A percentile compares a stretch with the other conserved stretches of the same genome.
Conservation (phyloP, 2,888 invertebrate species). For the Stenurella melanura region DNA sequence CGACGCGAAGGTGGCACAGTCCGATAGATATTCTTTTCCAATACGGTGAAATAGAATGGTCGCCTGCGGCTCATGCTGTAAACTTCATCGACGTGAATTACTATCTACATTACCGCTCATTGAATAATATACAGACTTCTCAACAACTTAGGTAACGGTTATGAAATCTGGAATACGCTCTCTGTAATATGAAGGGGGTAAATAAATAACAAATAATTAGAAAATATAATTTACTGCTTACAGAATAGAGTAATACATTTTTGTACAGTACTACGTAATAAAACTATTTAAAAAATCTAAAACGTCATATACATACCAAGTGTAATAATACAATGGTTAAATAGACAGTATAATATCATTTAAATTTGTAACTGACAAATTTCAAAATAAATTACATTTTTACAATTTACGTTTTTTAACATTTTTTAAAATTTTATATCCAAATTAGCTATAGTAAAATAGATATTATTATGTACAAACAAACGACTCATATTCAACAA, state of each 20-base stretch:
- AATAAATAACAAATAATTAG: constrained; percentile 16
- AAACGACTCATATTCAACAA: constrained; percentile 28
- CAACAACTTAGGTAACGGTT: too few relatives aligned
- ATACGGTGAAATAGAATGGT: too few relatives aligned
- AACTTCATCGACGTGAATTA: too few relatives aligned
- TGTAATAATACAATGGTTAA: constrained; percentile 12
- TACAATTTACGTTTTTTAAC: constrained; percentile 9
- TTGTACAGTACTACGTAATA: constrained; percentile 32
- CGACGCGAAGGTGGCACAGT: too few relatives aligned
- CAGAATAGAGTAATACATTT: constrained; percentile 30
- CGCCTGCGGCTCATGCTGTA: too few relatives aligned
- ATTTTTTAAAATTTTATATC: constrained; percentile 9
- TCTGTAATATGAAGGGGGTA: background rate
- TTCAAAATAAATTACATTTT: constrained; percentile 12
- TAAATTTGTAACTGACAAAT: constrained; percentile 16
- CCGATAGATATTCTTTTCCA: too few relatives aligned
- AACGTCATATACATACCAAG: constrained; percentile 14
- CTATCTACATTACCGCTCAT: too few relatives aligned
- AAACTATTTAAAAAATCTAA: constrained; percentile 25
- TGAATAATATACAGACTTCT: too few relatives aligned
- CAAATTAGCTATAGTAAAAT: constrained; percentile 20
- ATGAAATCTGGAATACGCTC: too few relatives aligned
- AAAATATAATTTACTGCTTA: constrained; percentile 42
- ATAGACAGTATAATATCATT: constrained; percentile 22
- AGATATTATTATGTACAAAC: constrained; percentile 28